Base-by-base conservation (phyloP, 2,888 invertebrate species). In the Erannis defoliaria region DNA sequence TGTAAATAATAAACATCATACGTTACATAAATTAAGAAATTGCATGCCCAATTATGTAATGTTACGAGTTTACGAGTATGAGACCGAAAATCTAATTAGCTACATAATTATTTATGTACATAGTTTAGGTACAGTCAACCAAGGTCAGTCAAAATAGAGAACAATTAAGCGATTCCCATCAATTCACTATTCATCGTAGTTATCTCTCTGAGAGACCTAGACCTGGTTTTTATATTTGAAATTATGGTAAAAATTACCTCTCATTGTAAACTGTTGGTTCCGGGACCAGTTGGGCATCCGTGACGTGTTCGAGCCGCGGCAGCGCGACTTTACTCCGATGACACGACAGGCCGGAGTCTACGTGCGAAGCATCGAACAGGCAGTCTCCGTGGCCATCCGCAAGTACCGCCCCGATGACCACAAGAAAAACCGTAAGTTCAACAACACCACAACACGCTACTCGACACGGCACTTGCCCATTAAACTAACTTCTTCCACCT, bases 291-390 rank as follows among this genome's bases (percentile, higher is more conserved):
- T 97, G 73, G 97, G 97, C 37, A 95, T 97, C 67, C 91, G 94
- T 68, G 95, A 96, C 77, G 96, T 97, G 45, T 97, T 97, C 80
- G 97, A 97, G 84, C 97, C 97, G 1, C 94, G 96, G 61, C 95
- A 95, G 65, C 96, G 96, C 2, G 96, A 97, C 88, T 96, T 97
- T 78, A 94, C 95, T 16, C 95, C 95, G 59, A 97, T 97, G 97
- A 97, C 97, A 29, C 93, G 94, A 18, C 96, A 96, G 77, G 87
- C 94, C n/a, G 95, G 96, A 37, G 95, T 97, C 60, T 97, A 96
- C 78, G 97, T 97, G 33, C 95, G 96, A 57, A 97, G 97, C 84
- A 95, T 97, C 73, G 97, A 97, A 84, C 97, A 97, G 86, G 95
- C 96, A 16, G 96, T 97, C 64, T 96, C 96, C 54, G 96, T 97